Base-by-base conservation (phyloP, 2,888 invertebrate genomes). In the Pinctada fucata region DNA sequence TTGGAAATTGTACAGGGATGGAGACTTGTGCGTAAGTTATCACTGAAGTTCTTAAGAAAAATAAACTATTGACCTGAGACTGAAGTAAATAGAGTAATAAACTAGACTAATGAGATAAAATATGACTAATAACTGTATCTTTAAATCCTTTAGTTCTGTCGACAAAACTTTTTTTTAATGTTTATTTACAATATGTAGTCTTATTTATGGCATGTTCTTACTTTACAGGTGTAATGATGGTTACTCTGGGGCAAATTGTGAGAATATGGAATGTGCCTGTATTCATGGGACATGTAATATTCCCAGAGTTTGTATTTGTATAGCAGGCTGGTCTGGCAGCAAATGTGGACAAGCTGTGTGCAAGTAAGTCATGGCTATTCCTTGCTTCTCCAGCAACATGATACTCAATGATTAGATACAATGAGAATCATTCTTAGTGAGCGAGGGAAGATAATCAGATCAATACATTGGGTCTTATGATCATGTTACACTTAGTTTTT, bases 331-430 rank as follows among this genome's bases (percentile, higher is more conserved):
- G 82, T 58, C 13, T 45, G 86, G 85, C 4, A 49, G 10, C 8
- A 68, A 69, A 48, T 86, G 86, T 80, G 75, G 83, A 31, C 10
- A 31, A 13, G 83, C 86, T 13, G 79, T 85, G 63, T 86, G 86
- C 71, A 65, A 65, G 85, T 85, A 81, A 80, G 82, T 68, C 3
- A 8, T 8, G 3, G 10, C 52, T 73, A 47, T 3, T 51, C 13
- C 47, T 13, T 48, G 45, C 6, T 13, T 69, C 5, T n/a, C 65
- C n/a, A 31, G 3, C 65, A 65, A 6, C 65, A 31, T 31, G 31
- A 31, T 31, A 31, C 31, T 31, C 31, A 31, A 31, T 31, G 31
- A 31, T 31, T 31, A 31, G 31, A 31, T 31, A 31, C 31, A 31
- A 31, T 31, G 31, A 31, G 31, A 31, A 31, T 31, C 31, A 31